A percentile compares a stretch with the other conserved stretches of the same genome.
Conservation (phyloP, 1,140 invertebrate genomes). For the Planococcus citri region DNA sequence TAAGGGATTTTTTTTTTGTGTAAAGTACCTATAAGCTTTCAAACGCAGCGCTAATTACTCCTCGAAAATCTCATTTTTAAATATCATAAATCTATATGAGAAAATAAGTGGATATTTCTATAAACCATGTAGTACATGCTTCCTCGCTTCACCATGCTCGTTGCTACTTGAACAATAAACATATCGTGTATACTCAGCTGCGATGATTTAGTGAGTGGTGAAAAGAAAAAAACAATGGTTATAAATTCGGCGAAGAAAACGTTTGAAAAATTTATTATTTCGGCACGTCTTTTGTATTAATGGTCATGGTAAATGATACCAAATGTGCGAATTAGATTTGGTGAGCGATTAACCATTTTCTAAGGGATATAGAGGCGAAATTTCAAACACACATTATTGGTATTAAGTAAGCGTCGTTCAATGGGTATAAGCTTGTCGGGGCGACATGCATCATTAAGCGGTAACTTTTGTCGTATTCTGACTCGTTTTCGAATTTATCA, state of each 20-base stretch:
- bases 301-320: not conserved
- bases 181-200: not conserved
- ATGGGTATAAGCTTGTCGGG: constrained; percentile 6
- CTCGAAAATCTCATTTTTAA: no score
- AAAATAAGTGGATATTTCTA: no score
- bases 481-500: constrained; percentile 1
- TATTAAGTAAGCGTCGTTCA: constrained; percentile 13
- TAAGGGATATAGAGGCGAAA: not conserved
- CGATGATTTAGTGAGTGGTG: not conserved
- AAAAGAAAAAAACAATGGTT: not conserved
- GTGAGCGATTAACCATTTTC: not conserved
- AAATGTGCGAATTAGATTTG: not conserved
- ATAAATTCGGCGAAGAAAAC: not conserved
- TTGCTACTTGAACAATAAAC: no score
- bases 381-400: constrained; percentile 11
- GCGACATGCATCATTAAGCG: constrained; percentile 10
- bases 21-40: no score
- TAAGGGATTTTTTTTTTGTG: no score
- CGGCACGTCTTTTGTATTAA: not conserved
- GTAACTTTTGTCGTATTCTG: constrained; percentile 9
- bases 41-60: no score
- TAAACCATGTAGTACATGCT: no score
- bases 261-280: not conserved
- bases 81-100: no score
- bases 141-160: no score